phyloP scores from a whole-genome alignment of 2,113 vertebrate genomes.

The Hippocampus guttulatus region DNA sequence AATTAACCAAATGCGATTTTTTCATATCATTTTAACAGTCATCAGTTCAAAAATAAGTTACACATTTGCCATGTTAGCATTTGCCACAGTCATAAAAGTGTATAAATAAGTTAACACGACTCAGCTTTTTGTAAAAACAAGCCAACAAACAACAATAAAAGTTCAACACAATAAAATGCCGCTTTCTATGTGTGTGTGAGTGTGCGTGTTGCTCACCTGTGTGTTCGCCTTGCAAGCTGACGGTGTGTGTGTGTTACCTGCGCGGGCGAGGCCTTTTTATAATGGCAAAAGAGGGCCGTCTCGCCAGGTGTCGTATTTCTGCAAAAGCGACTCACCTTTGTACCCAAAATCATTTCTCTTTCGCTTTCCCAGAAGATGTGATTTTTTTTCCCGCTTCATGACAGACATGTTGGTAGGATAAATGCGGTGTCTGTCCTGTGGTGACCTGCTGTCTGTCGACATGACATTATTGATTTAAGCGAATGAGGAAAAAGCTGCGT shows the following conservation, averaged over 20 bases:
- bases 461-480: not conserved
- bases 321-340: constrained; percentile 36
- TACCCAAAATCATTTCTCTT: constrained; percentile 6
- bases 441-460: not conserved
- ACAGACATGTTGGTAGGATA: not conserved
- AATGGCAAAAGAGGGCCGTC: constrained; percentile 4
- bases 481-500: not conserved
- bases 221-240: constrained; percentile 5
- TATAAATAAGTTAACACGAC: too few relatives aligned
- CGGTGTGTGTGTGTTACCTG: constrained; percentile 19
- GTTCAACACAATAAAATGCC: not conserved
- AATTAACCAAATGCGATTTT: not conserved
- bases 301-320: constrained; percentile 33
- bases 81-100: not conserved
- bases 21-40: not conserved
- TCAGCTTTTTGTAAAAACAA: too few relatives aligned
- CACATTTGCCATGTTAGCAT: not conserved
- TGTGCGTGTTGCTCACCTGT: constrained; percentile 40
- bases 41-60: not conserved
- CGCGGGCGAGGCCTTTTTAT: constrained; percentile 38
- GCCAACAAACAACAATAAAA: not conserved
- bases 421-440: not conserved
- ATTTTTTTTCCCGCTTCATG: not conserved
- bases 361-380: not conserved
- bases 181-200: too few relatives aligned